Evolutionary conservation across 2,113 vertebrate species (phyloP).

Genomic region (Paraplagusia blochii): DNA sequence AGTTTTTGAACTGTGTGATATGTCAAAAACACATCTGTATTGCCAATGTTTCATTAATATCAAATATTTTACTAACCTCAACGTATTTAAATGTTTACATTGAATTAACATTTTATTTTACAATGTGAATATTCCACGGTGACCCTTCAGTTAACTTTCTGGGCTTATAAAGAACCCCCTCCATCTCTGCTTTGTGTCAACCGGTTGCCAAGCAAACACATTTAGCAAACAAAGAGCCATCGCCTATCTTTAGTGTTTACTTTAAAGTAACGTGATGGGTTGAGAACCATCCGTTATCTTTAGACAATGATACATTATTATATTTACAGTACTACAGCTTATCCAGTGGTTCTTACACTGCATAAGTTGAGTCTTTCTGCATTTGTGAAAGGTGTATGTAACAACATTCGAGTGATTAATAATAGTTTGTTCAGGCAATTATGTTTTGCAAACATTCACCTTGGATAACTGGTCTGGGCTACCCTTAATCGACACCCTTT

Average conservation of each 20-base stretch:
- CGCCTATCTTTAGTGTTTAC: constrained; percentile 43
- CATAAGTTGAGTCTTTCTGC: constrained; percentile 16
- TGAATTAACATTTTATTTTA: too few species aligned
- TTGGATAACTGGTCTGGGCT: too few species aligned
- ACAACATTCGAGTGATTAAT: too few species aligned
- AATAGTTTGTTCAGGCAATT: too few species aligned
- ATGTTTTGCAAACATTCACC: too few species aligned
- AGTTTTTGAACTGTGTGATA: too few species aligned
- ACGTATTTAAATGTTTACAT: too few species aligned
- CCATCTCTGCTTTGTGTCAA: constrained; percentile 17
- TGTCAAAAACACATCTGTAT: too few species aligned
- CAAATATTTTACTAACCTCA: too few species aligned
- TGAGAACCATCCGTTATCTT: constrained; percentile 30
- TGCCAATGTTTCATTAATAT: neutral
- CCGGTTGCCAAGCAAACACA: constrained; percentile 35
- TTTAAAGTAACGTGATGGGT: constrained; percentile 21
- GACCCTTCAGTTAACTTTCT: constrained; percentile 14
- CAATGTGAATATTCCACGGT: constrained; percentile 16
- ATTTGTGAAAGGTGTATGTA: neutral
- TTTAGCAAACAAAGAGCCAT: constrained; percentile 54
- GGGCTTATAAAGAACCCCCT: constrained; percentile 10
- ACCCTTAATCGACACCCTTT: too few species aligned
- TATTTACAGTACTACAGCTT: constrained; percentile 31
- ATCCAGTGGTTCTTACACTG: too few species aligned
- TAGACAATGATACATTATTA: constrained; percentile 5